Evolutionary conservation across 1,140 invertebrate genomes (phyloP).

Genomic region (Micrasema minimum): DNA sequence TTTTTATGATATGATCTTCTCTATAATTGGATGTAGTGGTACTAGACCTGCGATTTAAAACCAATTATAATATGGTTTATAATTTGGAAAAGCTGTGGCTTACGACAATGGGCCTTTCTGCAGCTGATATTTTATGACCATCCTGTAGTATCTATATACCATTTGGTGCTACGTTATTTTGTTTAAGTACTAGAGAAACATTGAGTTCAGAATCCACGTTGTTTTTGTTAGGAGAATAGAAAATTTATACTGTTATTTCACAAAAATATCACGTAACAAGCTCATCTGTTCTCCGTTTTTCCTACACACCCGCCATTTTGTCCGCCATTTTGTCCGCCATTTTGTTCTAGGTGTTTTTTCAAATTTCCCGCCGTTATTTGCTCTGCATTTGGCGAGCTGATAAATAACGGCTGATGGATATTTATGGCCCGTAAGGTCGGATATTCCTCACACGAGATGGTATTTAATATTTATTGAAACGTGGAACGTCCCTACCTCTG

Average conservation of each 20-base stretch:
- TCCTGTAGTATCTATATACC: too few relatives aligned
- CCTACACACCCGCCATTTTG: not conserved
- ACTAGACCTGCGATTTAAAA: too few relatives aligned
- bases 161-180: too few relatives aligned
- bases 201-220: not conserved
- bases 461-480: constrained; percentile 34
- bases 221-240: not conserved
- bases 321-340: constrained; percentile 21
- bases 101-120: too few relatives aligned
- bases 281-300: constrained; percentile 20
- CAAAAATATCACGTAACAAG: constrained; percentile 11
- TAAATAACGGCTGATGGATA: constrained; percentile 40
- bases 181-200: not conserved
- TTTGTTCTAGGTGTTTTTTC: constrained; percentile 18
- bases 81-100: too few relatives aligned
- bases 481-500: constrained; percentile 16
- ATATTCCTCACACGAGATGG: not conserved
- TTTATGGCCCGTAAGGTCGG: constrained; percentile 17
- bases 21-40: too few relatives aligned
- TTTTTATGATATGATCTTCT: too few relatives aligned
- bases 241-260: not conserved
- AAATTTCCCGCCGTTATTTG: constrained; percentile 19
- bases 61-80: too few relatives aligned
- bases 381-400: constrained; percentile 7
- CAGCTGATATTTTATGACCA: too few relatives aligned